Evolutionary conservation across 2,113 vertebrate genomes (phyloP).

Genomic region (Chamaea fasciata): DNA sequence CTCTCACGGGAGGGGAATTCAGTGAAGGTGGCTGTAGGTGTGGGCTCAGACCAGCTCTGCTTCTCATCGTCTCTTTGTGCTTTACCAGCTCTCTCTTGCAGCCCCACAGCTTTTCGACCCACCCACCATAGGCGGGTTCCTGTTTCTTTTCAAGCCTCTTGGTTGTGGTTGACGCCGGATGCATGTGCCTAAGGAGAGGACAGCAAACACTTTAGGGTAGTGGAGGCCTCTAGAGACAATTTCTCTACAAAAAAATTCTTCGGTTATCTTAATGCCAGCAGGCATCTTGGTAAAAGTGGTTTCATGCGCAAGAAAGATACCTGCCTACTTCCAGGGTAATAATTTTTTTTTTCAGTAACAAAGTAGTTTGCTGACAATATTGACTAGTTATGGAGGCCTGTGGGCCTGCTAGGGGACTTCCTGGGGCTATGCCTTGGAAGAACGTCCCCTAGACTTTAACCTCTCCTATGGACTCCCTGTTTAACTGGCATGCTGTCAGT

Average conservation of each 20-base stretch:
- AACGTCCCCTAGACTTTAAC: no score
- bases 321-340: neutral
- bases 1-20: neutral
- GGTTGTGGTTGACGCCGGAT: neutral
- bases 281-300: neutral
- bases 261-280: neutral
- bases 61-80: rapidly evolving
- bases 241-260: neutral
- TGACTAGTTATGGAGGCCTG: neutral
- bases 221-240: neutral
- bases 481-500: no score
- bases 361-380: neutral
- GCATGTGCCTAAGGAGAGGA: neutral
- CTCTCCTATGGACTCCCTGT: no score
- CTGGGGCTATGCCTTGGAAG: no score
- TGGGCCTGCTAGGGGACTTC: no score
- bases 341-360: neutral
- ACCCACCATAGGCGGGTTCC: rapidly evolving
- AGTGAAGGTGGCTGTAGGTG: rapidly evolving
- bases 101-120: neutral
- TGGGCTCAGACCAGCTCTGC: neutral
- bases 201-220: neutral
- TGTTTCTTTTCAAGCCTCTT: neutral
- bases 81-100: neutral
- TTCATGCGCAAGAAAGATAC: neutral